Evolutionary conservation across 2,888 invertebrate genomes (phyloP), one percentile per base, ranked within the genome.

Genomic region (Campopleginae sp.): DNA sequence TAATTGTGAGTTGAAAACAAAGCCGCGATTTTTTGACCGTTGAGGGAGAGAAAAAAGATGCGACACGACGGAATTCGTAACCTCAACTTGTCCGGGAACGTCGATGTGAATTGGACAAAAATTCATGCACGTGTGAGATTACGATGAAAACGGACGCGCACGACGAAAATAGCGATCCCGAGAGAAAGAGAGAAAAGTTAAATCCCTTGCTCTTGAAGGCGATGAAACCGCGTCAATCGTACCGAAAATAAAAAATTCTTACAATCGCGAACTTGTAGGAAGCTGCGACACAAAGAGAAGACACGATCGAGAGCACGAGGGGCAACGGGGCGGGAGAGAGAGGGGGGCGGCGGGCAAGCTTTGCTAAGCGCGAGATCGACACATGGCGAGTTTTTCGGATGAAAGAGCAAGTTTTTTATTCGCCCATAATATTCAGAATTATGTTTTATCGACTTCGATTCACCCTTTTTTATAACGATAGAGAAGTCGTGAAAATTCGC

Each of bases 301-400:
- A 75, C 74, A 48, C 68, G 66, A 66, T 63, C 46, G 61, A 58
- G 48, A 31, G 54, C 48, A 51, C 48, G 61, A 63, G 70, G 61
- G 78, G 51, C 44, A 71, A 44, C 7, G n/a, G 71, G 63, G n/a
- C 4, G 48, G 23, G 38, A 80, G 54, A 33, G 44, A 54, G 58
- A 23, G 54, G 58, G 17, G 48, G 70, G 70, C 42, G 63, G 70
- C 68, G 68, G 19, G 33, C 51, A 71, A 63, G 78, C 75, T 81
- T 71, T 46, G 78, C 61, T 79, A 76, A 74, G 83, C 81, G 82
- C 81, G 76, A 77, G 76, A 87, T 74, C 84, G 84, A 82, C 87
- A 84, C 87, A 87, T 82, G 84, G 84, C 82, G 80, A 82, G 80
- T 84, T 84, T 84, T 82, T 80, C 42, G 27, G 42, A 71, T 63